Conservation (phyloP, 2,797 vertebrate genomes). For the Phalanger gymnotis region DNA sequence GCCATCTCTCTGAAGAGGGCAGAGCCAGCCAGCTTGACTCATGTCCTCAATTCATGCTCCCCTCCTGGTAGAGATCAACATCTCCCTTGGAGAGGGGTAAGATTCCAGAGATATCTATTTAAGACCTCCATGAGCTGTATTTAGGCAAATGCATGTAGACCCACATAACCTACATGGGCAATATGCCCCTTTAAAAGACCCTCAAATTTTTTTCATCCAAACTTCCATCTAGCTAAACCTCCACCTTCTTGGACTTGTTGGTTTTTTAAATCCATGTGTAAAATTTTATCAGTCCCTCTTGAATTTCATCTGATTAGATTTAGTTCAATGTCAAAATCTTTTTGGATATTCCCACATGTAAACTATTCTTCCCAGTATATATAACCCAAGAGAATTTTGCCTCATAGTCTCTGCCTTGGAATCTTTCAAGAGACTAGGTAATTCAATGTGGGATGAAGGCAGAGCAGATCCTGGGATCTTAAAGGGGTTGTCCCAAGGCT, state of each 20-base stretch:
- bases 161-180: background rate
- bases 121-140: background rate
- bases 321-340: background rate
- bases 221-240: background rate
- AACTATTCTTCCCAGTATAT: background rate
- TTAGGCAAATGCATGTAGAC: background rate
- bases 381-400: background rate
- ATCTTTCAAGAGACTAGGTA: background rate
- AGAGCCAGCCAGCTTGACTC: background rate
- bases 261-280: background rate
- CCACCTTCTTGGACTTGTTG: background rate
- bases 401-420: background rate
- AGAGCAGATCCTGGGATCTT: background rate
- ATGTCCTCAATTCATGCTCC: background rate
- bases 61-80: background rate
- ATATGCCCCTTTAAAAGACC: background rate
- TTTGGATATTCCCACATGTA: background rate
- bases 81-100: background rate
- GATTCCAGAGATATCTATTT: background rate
- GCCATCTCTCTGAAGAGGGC: background rate
- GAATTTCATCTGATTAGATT: background rate
- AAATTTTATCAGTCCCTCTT: background rate
- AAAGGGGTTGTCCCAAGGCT: background rate
- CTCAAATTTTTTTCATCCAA: background rate
- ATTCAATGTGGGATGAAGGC: background rate